Evolutionary conservation across 2,113 vertebrate species (phyloP), one percentile per base, ranked within the genome.

Genomic region (Scalopus aquaticus): DNA sequence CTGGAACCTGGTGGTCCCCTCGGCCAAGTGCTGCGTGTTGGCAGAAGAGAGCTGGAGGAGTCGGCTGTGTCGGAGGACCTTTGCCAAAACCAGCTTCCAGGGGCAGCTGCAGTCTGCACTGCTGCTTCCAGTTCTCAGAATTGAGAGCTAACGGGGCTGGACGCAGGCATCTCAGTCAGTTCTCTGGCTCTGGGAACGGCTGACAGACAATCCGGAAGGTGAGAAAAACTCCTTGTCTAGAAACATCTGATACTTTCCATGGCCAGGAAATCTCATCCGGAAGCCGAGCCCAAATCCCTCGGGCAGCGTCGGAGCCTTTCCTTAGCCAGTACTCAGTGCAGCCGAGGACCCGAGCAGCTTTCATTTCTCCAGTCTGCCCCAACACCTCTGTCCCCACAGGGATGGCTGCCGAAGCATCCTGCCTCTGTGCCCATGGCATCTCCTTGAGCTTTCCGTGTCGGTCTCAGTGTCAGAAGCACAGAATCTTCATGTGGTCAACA

Each of bases 241-340:
- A n/a, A 65, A 82, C 44, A 83, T 37, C 56, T 69, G 76, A 56
- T 77, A 37, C 2, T 39, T 76, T 35, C 85, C 37, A 49, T 46
- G 35, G 76, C 35, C 85, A 85, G 90, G 91, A 93, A 88, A 58
- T 72, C 62, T 65, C 58, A 69, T 49, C 69, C 11, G 1, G 44
- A 72, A 65, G 49, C 72, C 79, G 60, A 35, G 67, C 69, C 42
- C 24, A 58, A 81, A 30, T n/a, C n/a, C n/a, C n/a, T 20, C 35
- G 3, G 1, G 44, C 16, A 24, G n/a, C 7, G 62, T 37, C 54
- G 58, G 17, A 24, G 19, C 9, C 65, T 87, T 17, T n/a, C 42
- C 58, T 91, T 30, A 44, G 11, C 30, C 19, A 28, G 49, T 56
- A 83, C 69, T 96, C 65, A 44, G 67, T 13, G 39, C 7, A 58